Base-by-base conservation (phyloP, 2,113 vertebrate species). In the Meles meles region DNA sequence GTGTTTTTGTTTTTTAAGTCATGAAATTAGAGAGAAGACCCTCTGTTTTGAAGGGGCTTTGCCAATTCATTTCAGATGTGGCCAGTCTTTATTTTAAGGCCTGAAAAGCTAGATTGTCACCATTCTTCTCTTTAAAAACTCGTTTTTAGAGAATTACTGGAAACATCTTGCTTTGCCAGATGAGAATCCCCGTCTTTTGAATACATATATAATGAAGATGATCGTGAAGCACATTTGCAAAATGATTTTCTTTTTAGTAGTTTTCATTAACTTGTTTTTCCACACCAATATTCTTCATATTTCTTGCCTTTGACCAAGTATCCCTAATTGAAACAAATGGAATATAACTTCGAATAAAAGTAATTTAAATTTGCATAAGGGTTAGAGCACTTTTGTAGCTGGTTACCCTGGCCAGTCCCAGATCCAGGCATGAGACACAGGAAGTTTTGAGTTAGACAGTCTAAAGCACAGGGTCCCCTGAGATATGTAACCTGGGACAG, bases 1-100 rank as follows among this genome's bases (percentile, higher is more conserved):
- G 52, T 87, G n/a, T 55, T 69, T 96, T 91, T 88, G 23, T 88
- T 88, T 88, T 94, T n/a, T 71, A 81, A 82, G 27, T 93, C 90
- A 76, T 44, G 59, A 81, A 77, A 71, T 93, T 44, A 76, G 72
- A 91, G n/a, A 88, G 13, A 42, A 31, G 15, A 12, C 1, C 14
- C 2, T 90, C 14, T 93, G 44, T 29, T 52, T 71, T 84, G 6
- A 15, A 71, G 76, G 13, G 6, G 25, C 27, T 59, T n/a, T 61
- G 20, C 17, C 6, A 85, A 18, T 67, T 88, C 37, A 12, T 65
- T 74, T 92, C 23, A 44, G 37, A 77, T 34, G 4, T 88, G 63
- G 18, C 42, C 55, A 55, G 20, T 84, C 34, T 65, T 67, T 49
- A 92, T 61, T 39, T 42, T 65, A 63, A 82, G 21, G 8, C 34